A percentile compares a stretch with the other conserved stretches of the same genome.
These are phyloP conservation scores for Drosophila arizonae DNA, from an alignment of 1,140 invertebrate species.

Conservation along the genomic window DNA sequence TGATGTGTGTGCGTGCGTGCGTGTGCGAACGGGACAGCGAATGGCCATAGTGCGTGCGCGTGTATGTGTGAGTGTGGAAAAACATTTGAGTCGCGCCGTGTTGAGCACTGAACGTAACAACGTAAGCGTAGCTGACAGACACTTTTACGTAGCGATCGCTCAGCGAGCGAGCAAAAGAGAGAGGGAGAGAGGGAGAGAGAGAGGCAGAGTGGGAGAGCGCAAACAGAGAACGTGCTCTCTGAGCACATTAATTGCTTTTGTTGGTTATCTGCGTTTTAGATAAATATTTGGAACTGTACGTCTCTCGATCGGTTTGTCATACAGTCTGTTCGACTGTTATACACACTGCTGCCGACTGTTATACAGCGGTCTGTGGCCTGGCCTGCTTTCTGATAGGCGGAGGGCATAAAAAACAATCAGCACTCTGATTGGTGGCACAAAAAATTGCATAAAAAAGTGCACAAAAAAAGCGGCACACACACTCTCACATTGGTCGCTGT, in stretches of 20 bases:
- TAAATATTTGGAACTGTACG: constrained; percentile 44
- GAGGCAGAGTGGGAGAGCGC: background rate
- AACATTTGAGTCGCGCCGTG: constrained; percentile 47
- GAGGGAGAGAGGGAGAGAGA: constrained; percentile 4
- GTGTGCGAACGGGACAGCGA: constrained; percentile 18
- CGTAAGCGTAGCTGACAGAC: constrained; percentile 65
- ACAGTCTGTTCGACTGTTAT: constrained; percentile 5
- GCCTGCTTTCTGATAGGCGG: constrained; percentile 52
- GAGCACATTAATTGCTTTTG: background rate
- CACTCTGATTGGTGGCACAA: constrained; percentile 60
- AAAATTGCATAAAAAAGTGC: constrained; percentile 67
- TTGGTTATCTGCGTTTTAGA: constrained; percentile 50
- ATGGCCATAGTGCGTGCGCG: constrained; percentile 22
- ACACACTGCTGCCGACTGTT: background rate
- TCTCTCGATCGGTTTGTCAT: background rate
- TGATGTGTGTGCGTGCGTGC: constrained; percentile 17
- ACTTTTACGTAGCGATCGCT: constrained; percentile 63
- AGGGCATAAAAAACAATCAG: constrained; percentile 46
- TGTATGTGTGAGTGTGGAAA: constrained; percentile 53
- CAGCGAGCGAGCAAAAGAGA: background rate
- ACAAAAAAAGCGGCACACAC: constrained; percentile 27
- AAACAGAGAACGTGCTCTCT: constrained; percentile 3
- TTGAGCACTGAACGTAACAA: constrained; percentile 38
- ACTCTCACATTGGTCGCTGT: background rate
- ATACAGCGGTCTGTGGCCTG: background rate